Base-by-base conservation (phyloP, 2,888 invertebrate genomes). In the Tiphia femorata region DNA sequence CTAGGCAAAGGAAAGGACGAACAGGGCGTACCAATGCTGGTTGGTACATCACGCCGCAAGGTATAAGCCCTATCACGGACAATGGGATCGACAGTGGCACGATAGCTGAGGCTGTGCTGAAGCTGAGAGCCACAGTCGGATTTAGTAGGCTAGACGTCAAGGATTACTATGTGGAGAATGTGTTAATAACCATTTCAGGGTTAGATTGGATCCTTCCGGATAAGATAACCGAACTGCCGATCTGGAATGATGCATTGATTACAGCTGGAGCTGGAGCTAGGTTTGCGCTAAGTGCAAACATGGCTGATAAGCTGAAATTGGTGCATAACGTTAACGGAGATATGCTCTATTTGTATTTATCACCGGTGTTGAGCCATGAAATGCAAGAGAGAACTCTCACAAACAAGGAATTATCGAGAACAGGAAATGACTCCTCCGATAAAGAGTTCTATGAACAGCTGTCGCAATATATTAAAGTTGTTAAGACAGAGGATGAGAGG, bases 1-100 rank as follows among this genome's bases (percentile, higher is more conserved):
- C 49, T 2, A 33, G 30, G 10, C 49, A 49, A 8, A 29, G 49
- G 5, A 41, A 33, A 23, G 49, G 21, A 5, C n/a, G 35, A 4
- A 23, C 23, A 14, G 46, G 23, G 4, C 8, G 12, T 1, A 35
- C 33, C 6, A 47, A 47, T 3, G 12, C 14, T 4, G 8, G 25
- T 5, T 25, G 25, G 25, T 25, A 25, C 8, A 25, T 25, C 5
- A 25, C 25, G 6, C 25, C 25, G 8, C 5, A 6, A 25, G 25
- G 6, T 5, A 5, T 6, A 25, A 6, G 6, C 6, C 25, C 25
- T 6, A 8, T 25, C 8, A 25, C 6, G 6, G 25, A 25, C 25
- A 25, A 25, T 25, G 25, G 25, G 25, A 25, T 25, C 5, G 25
- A 25, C 25, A 25, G 8, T 5, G 6, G 25, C 25, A 25, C 25